Evolutionary conservation across 2,113 vertebrate species (phyloP).

Genomic region (Haliaeetus leucogaster): DNA sequence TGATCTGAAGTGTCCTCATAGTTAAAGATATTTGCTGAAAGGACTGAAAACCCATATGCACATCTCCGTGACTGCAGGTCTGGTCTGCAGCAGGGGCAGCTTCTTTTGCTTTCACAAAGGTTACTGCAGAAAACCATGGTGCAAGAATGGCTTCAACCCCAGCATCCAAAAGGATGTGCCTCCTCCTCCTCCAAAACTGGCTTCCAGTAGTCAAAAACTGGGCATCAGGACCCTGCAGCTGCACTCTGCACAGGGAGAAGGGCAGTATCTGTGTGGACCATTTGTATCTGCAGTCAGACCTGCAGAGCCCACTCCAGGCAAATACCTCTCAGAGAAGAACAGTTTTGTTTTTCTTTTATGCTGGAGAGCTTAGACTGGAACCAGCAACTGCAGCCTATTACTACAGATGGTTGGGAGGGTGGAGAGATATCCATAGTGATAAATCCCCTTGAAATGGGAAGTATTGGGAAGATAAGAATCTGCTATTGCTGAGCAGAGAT

Average conservation of each 20-base stretch:
- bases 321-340: not conserved
- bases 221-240: not conserved
- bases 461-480: not conserved
- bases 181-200: not conserved
- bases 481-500: not conserved
- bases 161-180: not conserved
- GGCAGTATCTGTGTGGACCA: not conserved
- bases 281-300: not conserved
- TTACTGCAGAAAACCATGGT: not conserved
- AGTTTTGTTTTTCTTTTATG: not conserved
- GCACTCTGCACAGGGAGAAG: not conserved
- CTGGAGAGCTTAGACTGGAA: not conserved
- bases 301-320: not conserved
- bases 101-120: not conserved
- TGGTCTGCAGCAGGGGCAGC: not conserved
- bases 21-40: not conserved
- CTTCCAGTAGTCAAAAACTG: not conserved
- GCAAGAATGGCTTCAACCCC: not conserved
- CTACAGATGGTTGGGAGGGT: not conserved
- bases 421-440: not conserved
- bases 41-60: not conserved
- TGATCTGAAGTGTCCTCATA: not conserved
- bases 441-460: not conserved
- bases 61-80: not conserved
- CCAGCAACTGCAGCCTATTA: not conserved